phyloP scores from a whole-genome alignment of 2,888 invertebrate species.

The Drosophila emarginata region DNA sequence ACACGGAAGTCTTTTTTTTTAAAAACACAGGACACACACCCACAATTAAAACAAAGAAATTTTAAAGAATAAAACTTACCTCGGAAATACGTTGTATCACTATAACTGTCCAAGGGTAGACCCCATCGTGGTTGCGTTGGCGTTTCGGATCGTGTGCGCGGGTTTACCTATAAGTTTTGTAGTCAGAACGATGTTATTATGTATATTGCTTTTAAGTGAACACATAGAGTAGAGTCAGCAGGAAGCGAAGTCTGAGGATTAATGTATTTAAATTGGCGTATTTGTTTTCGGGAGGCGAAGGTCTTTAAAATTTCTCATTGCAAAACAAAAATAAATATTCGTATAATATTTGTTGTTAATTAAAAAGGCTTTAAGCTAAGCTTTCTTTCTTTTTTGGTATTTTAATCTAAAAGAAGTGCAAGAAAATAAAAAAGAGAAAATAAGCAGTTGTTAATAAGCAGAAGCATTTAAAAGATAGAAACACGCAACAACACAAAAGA shows the following conservation, averaged over 20 bases:
- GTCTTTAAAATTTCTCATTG: constrained; percentile 43
- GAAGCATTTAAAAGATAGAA: constrained; percentile 42
- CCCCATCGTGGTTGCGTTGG: constrained; percentile 87
- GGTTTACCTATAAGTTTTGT: constrained; percentile 84
- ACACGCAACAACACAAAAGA: constrained; percentile 23
- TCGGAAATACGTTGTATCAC: constrained; percentile 84
- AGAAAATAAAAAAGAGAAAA: constrained; percentile 53
- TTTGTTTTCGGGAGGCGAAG: constrained; percentile 22
- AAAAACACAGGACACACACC: not conserved
- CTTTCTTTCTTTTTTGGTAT: constrained; percentile 82
- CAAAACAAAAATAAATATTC: constrained; percentile 42
- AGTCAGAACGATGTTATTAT: constrained; percentile 68
- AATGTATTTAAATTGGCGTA: constrained; percentile 31
- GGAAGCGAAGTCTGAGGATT: constrained; percentile 56
- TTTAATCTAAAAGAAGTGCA: constrained; percentile 80
- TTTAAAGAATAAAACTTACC: constrained; percentile 81
- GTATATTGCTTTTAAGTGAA: constrained; percentile 61
- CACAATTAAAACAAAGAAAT: not conserved
- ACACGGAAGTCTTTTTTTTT: not conserved
- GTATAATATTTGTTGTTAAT: constrained; percentile 34
- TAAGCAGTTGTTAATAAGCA: constrained; percentile 53
- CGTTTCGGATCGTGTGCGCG: constrained; percentile 90
- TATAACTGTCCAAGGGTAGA: constrained; percentile 83
- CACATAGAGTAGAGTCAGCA: constrained; percentile 61
- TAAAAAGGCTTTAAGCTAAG: constrained; percentile 60